A percentile compares a stretch with the other conserved stretches of the same genome.
Evolutionary conservation across 1,140 invertebrate genomes (phyloP).

Genomic region (Pogonus chalceus): DNA sequence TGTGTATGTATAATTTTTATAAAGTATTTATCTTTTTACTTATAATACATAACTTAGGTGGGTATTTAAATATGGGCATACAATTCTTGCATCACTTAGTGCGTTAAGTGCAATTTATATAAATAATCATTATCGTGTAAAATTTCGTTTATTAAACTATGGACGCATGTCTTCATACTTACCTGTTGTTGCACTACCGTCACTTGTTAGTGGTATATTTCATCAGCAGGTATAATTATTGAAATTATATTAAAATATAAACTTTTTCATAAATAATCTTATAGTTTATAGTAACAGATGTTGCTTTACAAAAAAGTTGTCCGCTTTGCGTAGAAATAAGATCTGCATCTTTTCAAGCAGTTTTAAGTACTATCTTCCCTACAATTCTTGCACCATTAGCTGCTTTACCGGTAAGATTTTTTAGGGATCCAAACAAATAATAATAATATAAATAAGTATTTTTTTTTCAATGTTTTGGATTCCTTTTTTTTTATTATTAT

Average conservation of each 20-base stretch:
- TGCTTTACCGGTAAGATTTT: slow-evolving; percentile 32
- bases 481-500: neutral
- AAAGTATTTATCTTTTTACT: slow-evolving; percentile 18
- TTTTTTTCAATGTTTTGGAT: neutral
- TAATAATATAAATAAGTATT: neutral
- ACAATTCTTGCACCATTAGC: slow-evolving; percentile 34
- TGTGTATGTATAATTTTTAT: slow-evolving; percentile 27
- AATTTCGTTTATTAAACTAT: slow-evolving; percentile 31
- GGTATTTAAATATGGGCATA: slow-evolving; percentile 31
- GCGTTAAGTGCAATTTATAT: slow-evolving; percentile 33
- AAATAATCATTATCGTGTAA: slow-evolving; percentile 34
- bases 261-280: slow-evolving; percentile 12
- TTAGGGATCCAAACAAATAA: too few relatives aligned
- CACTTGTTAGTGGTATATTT: slow-evolving; percentile 30
- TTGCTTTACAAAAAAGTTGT: slow-evolving; percentile 33
- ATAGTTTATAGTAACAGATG: slow-evolving; percentile 31
- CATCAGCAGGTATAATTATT: slow-evolving; percentile 30
- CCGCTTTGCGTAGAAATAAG: slow-evolving; percentile 35
- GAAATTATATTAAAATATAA: slow-evolving; percentile 3
- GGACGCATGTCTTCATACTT: slow-evolving; percentile 35
- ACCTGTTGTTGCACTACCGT: slow-evolving; percentile 35
- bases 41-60: slow-evolving; percentile 24
- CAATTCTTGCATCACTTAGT: slow-evolving; percentile 26
- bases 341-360: slow-evolving; percentile 32
- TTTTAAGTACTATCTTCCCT: slow-evolving; percentile 34